These are phyloP conservation scores for Stichopus chloronotus DNA, from an alignment of 35 echinoderm and acorn worm species.

Conservation along the genomic window DNA sequence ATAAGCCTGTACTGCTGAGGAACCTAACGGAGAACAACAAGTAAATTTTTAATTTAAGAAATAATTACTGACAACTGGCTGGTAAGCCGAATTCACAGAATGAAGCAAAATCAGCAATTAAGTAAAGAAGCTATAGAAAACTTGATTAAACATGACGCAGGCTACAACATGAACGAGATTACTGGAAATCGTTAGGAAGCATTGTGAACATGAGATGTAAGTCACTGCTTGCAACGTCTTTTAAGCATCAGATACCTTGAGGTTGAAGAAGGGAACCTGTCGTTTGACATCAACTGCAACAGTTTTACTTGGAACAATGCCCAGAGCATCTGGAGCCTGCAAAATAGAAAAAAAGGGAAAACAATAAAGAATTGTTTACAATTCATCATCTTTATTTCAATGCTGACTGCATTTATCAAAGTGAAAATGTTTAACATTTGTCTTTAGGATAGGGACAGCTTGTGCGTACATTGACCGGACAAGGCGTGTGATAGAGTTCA, in stretches of 20 bases:
- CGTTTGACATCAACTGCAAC: slow-evolving; percentile 74
- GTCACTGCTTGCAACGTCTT: no score
- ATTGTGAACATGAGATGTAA: no score
- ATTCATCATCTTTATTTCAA: background rate
- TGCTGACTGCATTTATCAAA: background rate
- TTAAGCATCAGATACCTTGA: slow-evolving; percentile 58
- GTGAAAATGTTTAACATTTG: no score
- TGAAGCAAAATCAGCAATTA: no score
- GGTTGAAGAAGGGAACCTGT: slow-evolving; percentile 79
- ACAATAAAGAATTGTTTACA: background rate
- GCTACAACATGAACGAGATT: no score
- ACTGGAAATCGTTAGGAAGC: no score
- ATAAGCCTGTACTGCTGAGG: slow-evolving; percentile 95
- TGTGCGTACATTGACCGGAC: no score
- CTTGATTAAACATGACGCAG: no score
- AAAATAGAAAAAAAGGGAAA: slow-evolving; percentile 25
- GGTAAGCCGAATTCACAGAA: no score
- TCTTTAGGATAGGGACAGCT: no score
- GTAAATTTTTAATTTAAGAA: background rate
- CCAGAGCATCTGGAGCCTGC: slow-evolving; percentile 91
- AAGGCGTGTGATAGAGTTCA: no score
- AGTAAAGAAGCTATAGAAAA: no score
- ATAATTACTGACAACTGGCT: background rate
- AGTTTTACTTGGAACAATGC: slow-evolving; percentile 74
- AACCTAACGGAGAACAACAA: slow-evolving; percentile 59